Conservation (phyloP, 2,113 vertebrate genomes). For the Gasterosteus aculeatus region DNA sequence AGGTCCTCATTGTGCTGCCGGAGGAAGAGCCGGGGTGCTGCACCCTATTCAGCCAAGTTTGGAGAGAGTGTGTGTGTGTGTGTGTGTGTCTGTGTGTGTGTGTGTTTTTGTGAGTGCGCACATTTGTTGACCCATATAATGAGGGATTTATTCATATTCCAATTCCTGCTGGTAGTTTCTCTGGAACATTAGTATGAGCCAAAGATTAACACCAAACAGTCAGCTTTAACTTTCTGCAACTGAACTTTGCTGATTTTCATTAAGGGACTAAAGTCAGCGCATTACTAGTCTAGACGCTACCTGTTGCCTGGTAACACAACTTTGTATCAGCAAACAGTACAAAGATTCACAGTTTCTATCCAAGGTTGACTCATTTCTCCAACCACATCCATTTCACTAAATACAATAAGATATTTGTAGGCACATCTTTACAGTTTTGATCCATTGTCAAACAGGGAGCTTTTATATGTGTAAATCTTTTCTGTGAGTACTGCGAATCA, state of each 20-base stretch:
- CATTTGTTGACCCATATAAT: slow-evolving; percentile 75
- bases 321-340: slow-evolving; percentile 50
- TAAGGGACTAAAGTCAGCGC: slow-evolving; percentile 5
- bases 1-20: slow-evolving; percentile 90
- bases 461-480: not conserved
- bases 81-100: slow-evolving; percentile 1
- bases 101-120: not conserved
- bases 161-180: slow-evolving; percentile 12
- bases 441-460: not conserved
- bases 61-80: slow-evolving; percentile 7
- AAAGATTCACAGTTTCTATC: slow-evolving; percentile 49
- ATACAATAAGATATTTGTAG: not conserved
- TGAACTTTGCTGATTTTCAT: slow-evolving; percentile 21
- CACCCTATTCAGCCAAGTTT: slow-evolving; percentile 58
- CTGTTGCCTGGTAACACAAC: slow-evolving; percentile 65
- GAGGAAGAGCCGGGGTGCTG: slow-evolving; percentile 78
- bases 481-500: too few species aligned
- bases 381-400: slow-evolving; percentile 1
- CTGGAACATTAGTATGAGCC: slow-evolving; percentile 31
- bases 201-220: slow-evolving; percentile 2
- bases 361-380: slow-evolving; percentile 45
- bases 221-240: slow-evolving; percentile 28
- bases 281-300: slow-evolving; percentile 19
- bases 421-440: not conserved
- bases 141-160: slow-evolving; percentile 52